Evolutionary conservation across 2,888 invertebrate genomes (phyloP), one percentile per base, ranked within the genome.

Genomic region (Idaea biselata): DNA sequence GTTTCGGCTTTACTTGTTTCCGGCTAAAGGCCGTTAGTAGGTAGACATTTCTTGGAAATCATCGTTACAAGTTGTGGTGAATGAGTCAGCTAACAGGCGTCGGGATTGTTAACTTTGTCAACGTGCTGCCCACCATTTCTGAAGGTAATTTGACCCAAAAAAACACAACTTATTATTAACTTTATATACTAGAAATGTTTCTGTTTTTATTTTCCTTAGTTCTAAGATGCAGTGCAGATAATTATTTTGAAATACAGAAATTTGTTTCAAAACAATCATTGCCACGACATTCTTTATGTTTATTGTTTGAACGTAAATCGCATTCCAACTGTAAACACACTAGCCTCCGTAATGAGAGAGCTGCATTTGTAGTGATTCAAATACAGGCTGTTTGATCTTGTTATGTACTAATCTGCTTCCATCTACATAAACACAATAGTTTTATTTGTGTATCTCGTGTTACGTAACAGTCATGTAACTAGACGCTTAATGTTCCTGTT

Each of bases 41-140:
- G 78, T 78, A 77, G 74, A 78, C 75, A 78, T 82, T 87, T 85
- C 81, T 85, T 77, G 78, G 79, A 83, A 84, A 80, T 80, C 72
- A 70, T 75, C 68, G 76, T 78, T 72, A 67, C 78, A 84, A 81
- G 81, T 86, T 88, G 87, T 86, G 79, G 89, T 91, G 91, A 91
- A 92, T 92, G 92, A 92, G 91, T 92, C 92, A 91, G 81, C 81
- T 91, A 87, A 87, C 91, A 83, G 88, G 89, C 86, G 92, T 90
- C 81, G 91, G 91, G 77, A 91, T 91, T 82, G 88, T 91, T 78
- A 91, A 86, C 86, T 83, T 91, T 78, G 92, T 91, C 84, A 91
- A 89, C 91, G 91, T 89, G 85, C 83, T 92, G 83, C 92, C 92
- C 78, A 91, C 92, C 68, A 92, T 92, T 77, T 88, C 91, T 67